A percentile compares a stretch with the other conserved stretches of the same genome.
Evolutionary conservation across 2,888 invertebrate genomes (phyloP).

Genomic region (Cosmorhoe ocellata): DNA sequence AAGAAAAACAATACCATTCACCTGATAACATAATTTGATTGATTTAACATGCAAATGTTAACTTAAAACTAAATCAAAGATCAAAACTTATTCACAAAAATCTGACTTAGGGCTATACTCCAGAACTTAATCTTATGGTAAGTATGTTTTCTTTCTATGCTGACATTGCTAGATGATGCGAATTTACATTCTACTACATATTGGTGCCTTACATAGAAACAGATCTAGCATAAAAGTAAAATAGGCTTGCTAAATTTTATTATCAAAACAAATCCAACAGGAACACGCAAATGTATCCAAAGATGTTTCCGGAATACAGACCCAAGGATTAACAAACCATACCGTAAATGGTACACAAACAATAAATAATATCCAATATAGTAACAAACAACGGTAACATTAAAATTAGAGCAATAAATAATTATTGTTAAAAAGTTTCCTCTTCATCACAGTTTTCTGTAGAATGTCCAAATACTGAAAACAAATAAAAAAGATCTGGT

Average conservation of each 20-base stretch:
- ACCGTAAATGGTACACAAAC: conserved; percentile 54
- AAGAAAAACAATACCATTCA: conserved; percentile 67
- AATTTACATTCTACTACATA: too few relatives aligned
- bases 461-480: conserved; percentile 94
- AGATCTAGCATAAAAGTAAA: too few relatives aligned
- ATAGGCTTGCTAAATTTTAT: too few relatives aligned
- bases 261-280: too few relatives aligned
- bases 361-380: conserved; percentile 70
- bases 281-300: too few relatives aligned
- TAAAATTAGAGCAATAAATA: conserved; percentile 65
- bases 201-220: too few relatives aligned
- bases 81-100: conserved; percentile 72
- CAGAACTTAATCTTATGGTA: neutral
- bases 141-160: too few relatives aligned
- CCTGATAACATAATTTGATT: conserved; percentile 45
- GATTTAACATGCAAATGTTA: conserved; percentile 62
- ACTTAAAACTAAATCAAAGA: conserved; percentile 55
- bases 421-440: conserved; percentile 87
- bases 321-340: conserved; percentile 41
- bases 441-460: conserved; percentile 93
- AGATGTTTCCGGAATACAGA: neutral
- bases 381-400: conserved; percentile 76
- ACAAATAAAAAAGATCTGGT: neutral
- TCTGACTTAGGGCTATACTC: conserved; percentile 35
- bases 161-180: too few relatives aligned